Evolutionary conservation across 2,888 invertebrate genomes (phyloP), one percentile per base, ranked within the genome.

Genomic region (Ichneumoninae sp.): DNA sequence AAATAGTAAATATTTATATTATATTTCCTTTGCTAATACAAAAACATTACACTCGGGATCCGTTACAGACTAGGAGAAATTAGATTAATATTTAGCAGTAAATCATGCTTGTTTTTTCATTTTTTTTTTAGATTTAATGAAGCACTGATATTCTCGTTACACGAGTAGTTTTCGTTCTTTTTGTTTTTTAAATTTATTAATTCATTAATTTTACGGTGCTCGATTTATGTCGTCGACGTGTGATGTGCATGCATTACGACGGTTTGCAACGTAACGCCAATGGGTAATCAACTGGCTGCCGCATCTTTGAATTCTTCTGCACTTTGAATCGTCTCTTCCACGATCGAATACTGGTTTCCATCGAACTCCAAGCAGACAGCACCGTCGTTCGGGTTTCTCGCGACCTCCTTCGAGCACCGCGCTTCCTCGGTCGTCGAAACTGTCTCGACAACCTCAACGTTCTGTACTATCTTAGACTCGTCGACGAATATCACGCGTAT

Each of bases 21-120:
- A 87, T 90, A 90, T 89, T 92, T 89, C n/a, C 86, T 90, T 90
- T 88, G 82, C 92, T 93, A 92, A 92, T 93, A 93, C 92, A 93
- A 93, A 93, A 89, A 91, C 90, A 88, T 90, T 90, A 90, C 89
- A 90, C 89, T 90, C 87, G 72, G 57, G 89, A 87, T 89, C 89
- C 85, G 89, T 87, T 87, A 90, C 89, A 86, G 89, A 91, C 90
- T 92, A 91, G 90, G 89, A 90, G 85, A 85, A 85, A 87, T 86
- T 89, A 89, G 87, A 85, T 78, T 79, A 87, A 85, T 86, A 87
- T 82, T 87, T 87, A 87, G 80, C 90, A 88, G 86, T 90, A 88
- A 91, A 88, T 90, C 70, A 90, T 83, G 76, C 71, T 82, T 85
- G 80, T 86, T 84, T 85, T 84, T 80, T 76, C 26, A 77, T 75